phyloP scores from a whole-genome alignment of 2,797 vertebrate species.

The Etheostoma perlongum region DNA sequence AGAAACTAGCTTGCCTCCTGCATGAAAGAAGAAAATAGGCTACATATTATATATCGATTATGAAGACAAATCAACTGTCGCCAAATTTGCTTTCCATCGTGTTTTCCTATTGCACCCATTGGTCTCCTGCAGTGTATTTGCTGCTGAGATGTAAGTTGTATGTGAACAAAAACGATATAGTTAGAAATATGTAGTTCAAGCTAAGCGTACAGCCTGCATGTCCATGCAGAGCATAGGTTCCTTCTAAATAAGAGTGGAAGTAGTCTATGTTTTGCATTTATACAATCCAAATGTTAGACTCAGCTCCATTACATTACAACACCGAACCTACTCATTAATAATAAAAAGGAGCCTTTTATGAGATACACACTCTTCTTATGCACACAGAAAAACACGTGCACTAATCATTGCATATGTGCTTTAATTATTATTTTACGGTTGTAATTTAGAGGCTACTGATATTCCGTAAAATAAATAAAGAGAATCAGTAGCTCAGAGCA shows the following conservation, averaged over 20 bases:
- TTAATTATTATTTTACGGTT: background rate
- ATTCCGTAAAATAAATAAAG: background rate
- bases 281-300: background rate
- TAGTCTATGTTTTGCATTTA: background rate
- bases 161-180: background rate
- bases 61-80: background rate
- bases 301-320: background rate
- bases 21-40: background rate
- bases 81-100: background rate
- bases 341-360: background rate
- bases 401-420: background rate
- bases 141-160: background rate
- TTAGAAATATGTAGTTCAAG: background rate
- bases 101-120: background rate
- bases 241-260: too few species aligned
- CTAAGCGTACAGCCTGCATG: background rate
- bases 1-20: background rate
- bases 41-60: background rate
- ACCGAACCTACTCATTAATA: constrained; percentile 2
- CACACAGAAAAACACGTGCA: background rate
- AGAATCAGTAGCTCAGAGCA: constrained; percentile 10
- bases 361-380: background rate
- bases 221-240: too few species aligned
- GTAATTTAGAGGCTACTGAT: background rate
- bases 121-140: constrained; percentile 6